phyloP scores from a whole-genome alignment of 2,113 vertebrate species.

The Cebus imitator region DNA sequence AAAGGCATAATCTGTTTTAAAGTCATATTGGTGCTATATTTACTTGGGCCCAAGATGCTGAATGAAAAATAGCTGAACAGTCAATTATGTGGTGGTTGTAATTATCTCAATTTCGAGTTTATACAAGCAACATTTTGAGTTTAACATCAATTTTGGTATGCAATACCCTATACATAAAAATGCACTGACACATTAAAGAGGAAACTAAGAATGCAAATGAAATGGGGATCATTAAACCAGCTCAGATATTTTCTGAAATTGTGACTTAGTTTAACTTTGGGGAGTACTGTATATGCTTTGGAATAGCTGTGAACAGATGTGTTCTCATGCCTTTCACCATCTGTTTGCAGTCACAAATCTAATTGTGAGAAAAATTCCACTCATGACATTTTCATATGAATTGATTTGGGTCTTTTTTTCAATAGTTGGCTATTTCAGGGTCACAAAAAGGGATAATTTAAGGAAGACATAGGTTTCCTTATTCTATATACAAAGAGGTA shows the following conservation, averaged over 20 bases:
- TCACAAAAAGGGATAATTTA: neutral
- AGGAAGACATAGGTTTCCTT: neutral
- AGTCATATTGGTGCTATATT: neutral
- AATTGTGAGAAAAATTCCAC: neutral
- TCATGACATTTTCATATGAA: neutral
- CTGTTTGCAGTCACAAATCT: conserved; percentile 36
- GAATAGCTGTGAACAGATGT: neutral
- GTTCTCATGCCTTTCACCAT: neutral
- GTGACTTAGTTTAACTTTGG: neutral
- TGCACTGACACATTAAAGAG: neutral
- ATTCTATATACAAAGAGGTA: neutral
- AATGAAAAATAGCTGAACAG: conserved; percentile 12
- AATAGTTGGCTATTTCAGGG: neutral
- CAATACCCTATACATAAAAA: neutral
- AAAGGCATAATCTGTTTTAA: neutral
- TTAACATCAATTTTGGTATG: neutral
- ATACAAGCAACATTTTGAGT: neutral
- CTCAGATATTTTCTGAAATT: conserved; percentile 37
- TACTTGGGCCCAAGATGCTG: neutral
- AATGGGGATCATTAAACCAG: neutral
- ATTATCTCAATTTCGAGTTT: conserved; percentile 34
- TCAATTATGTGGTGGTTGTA: neutral
- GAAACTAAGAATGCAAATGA: neutral
- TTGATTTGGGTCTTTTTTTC: neutral
- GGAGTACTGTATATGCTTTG: neutral